A percentile compares a stretch with the other conserved stretches of the same genome.
Conservation (phyloP, 92 coral and sea anemone genomes). For the Plumapathes pennacea region DNA sequence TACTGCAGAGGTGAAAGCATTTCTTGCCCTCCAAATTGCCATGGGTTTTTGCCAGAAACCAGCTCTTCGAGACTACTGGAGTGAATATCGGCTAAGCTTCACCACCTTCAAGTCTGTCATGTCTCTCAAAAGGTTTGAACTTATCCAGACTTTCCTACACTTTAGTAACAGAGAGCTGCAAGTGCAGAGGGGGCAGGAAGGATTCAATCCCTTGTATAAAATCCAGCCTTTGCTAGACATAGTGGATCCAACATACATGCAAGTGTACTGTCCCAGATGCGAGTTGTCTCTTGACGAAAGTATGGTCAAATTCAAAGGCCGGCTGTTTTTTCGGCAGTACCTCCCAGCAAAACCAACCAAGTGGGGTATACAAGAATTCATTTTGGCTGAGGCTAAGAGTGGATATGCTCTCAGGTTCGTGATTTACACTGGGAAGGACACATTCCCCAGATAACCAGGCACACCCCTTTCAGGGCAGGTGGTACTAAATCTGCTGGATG, state of each 20-base stretch:
- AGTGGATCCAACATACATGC: conserved; percentile 36
- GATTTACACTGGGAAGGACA: conserved; percentile 33
- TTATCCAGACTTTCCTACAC: conserved; percentile 58
- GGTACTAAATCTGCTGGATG: conserved; percentile 26
- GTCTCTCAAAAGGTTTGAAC: conserved; percentile 45
- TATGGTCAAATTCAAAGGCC: conserved; percentile 58
- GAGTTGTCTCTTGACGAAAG: conserved; percentile 64
- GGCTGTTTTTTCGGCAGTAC: conserved; percentile 36
- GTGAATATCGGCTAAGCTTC: conserved; percentile 29
- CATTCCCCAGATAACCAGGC: conserved; percentile 8
- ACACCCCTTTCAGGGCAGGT: conserved; percentile 28
- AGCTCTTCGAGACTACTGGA: conserved; percentile 43
- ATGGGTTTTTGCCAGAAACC: conserved; percentile 58
- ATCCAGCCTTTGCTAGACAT: conserved; percentile 16
- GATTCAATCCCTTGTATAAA: conserved; percentile 7
- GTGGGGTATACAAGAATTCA: conserved; percentile 55
- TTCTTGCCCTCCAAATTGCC: conserved; percentile 49
- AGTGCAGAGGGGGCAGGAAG: conserved; percentile 27
- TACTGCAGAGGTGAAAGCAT: conserved; percentile 39
- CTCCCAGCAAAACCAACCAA: conserved; percentile 52
- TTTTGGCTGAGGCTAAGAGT: conserved; percentile 45
- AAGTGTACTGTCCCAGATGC: conserved; percentile 44
- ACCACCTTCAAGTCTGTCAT: conserved; percentile 40
- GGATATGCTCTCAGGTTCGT: conserved; percentile 41
- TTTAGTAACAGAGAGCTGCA: conserved; percentile 26